These are phyloP conservation scores for Hippocampus guttulatus DNA, from an alignment of 2,113 vertebrate species.

Conservation along the genomic window DNA sequence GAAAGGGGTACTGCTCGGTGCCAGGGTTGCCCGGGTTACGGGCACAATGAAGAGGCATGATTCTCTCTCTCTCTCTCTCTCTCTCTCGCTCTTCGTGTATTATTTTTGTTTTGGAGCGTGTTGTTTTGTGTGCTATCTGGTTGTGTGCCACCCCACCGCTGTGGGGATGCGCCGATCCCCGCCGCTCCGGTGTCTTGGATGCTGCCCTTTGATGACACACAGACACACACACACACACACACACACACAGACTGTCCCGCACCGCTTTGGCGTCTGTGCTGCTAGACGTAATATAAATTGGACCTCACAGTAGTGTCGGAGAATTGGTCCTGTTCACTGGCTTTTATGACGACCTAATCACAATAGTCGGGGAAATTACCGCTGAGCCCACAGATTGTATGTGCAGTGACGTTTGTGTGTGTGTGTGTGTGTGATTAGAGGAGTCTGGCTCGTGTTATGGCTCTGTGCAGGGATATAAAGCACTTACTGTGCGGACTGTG, in stretches of 20 bases:
- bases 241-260: conserved; percentile 16
- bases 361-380: conserved; percentile 59
- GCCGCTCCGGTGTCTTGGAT: conserved; percentile 60
- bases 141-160: conserved; percentile 47
- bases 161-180: conserved; percentile 54
- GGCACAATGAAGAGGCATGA: conserved; percentile 63
- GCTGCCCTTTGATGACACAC: conserved; percentile 56
- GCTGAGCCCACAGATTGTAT: conserved; percentile 52
- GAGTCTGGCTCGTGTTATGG: conserved; percentile 57
- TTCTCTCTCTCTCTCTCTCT: conserved; percentile 40
- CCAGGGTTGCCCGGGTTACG: conserved; percentile 81
- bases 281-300: conserved; percentile 19
- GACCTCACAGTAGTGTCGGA: conserved; percentile 34
- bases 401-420: conserved; percentile 29
- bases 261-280: conserved; percentile 11
- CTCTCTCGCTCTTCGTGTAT: conserved; percentile 14
- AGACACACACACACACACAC: conserved; percentile 14
- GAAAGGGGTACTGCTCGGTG: conserved; percentile 57
- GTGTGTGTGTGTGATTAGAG: conserved; percentile 45
- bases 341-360: conserved; percentile 64
- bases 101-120: conserved; percentile 27
- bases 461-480: conserved; percentile 49
- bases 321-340: conserved; percentile 51
- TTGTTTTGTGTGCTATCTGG: conserved; percentile 47
- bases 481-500: conserved; percentile 40